Conservation (phyloP, 2,113 vertebrate species). For the Psephotus haematonotus region DNA sequence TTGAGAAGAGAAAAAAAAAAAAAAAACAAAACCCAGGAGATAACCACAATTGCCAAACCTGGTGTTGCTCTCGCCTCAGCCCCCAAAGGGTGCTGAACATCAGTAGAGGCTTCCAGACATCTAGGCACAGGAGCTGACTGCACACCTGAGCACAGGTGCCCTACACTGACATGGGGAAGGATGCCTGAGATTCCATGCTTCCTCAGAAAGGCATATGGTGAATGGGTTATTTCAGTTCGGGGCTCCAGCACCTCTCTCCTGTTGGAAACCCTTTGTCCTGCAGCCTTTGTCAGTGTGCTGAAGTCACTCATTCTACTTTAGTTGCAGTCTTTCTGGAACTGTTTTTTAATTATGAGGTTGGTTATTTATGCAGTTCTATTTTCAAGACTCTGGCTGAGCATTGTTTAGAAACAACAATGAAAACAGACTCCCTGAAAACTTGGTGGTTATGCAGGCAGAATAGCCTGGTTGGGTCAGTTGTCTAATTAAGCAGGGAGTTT, state of each 20-base stretch:
- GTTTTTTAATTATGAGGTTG: background rate
- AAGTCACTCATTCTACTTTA: rapidly evolving
- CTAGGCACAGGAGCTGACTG: background rate
- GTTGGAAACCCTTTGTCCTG: background rate
- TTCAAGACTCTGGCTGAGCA: background rate
- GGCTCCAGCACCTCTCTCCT: background rate
- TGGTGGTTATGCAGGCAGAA: rapidly evolving
- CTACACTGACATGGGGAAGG: rapidly evolving
- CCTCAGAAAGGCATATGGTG: background rate
- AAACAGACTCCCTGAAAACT: background rate
- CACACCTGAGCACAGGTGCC: rapidly evolving
- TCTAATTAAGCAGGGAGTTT: slow-evolving; percentile 16
- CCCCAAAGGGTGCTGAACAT: too few relatives aligned
- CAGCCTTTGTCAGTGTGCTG: background rate
- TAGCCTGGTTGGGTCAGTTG: background rate
- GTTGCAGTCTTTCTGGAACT: background rate
- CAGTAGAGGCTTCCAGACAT: background rate
- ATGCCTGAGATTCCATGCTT: too few relatives aligned
- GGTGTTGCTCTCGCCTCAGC: background rate
- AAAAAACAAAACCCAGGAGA: background rate
- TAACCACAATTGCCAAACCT: background rate
- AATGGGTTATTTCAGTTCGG: too few relatives aligned
- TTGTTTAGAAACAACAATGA: background rate
- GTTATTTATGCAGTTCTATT: background rate
- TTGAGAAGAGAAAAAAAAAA: too few relatives aligned